These are phyloP conservation scores for Philereme vetulata DNA, from an alignment of 2,888 invertebrate genomes.

Conservation along the genomic window DNA sequence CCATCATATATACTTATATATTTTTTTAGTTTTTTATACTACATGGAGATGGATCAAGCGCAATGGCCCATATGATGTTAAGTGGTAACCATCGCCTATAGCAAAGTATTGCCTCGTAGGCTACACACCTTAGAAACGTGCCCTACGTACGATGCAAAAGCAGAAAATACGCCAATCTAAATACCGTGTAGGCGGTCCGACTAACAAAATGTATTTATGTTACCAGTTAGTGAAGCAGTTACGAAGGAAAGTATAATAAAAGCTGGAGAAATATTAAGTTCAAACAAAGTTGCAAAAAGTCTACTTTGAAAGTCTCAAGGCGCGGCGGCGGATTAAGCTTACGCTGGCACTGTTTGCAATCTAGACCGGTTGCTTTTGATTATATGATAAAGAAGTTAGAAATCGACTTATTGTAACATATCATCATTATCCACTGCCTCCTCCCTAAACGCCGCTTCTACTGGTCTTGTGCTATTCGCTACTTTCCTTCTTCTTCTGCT, in stretches of 20 bases:
- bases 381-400: conserved; percentile 11
- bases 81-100: too few relatives aligned
- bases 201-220: conserved; percentile 4
- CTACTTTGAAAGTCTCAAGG: conserved; percentile 10
- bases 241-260: conserved; percentile 4
- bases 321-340: conserved; percentile 14
- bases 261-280: conserved; percentile 12
- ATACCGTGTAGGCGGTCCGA: too few relatives aligned
- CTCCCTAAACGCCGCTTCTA: not conserved
- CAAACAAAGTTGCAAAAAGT: conserved; percentile 16
- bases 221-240: conserved; percentile 15
- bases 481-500: not conserved
- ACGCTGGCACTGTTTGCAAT: conserved; percentile 16
- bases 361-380: conserved; percentile 30
- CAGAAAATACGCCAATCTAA: too few relatives aligned
- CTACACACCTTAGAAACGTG: too few relatives aligned
- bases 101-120: too few relatives aligned
- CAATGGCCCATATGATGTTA: too few relatives aligned
- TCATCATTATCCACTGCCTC: too few relatives aligned
- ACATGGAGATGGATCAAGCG: too few relatives aligned
- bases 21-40: too few relatives aligned
- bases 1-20: too few relatives aligned
- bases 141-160: too few relatives aligned
- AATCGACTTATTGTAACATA: not conserved
- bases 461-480: not conserved